Conservation (phyloP, 1,140 invertebrate species). For the Drosophila takahashii region DNA sequence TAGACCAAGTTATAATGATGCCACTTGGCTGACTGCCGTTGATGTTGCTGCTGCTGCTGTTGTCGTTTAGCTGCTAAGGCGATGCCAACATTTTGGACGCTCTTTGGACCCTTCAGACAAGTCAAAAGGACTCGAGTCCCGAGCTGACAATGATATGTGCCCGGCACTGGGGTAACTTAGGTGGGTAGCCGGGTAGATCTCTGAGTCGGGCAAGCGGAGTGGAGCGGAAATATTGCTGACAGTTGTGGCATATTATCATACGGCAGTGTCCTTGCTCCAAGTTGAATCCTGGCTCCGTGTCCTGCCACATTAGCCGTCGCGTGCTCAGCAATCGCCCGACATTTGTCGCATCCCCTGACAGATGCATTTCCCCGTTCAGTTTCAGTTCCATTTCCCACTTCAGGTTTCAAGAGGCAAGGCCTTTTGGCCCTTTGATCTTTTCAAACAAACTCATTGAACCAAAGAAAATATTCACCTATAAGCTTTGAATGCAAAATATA, state of each 20-base stretch:
- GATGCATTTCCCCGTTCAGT: constrained; percentile 18
- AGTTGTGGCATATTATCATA: constrained; percentile 82
- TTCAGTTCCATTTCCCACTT: neutral
- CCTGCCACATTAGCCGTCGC: constrained; percentile 41
- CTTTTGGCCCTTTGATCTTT: constrained; percentile 2
- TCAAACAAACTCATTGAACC: neutral
- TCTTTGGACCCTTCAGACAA: constrained; percentile 61
- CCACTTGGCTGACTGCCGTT: constrained; percentile 49
- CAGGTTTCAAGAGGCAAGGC: neutral
- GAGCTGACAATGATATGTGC: constrained; percentile 79
- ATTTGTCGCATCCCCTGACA: constrained; percentile 46
- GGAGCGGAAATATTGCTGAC: constrained; percentile 76
- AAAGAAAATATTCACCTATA: neutral
- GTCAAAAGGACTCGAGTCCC: constrained; percentile 72
- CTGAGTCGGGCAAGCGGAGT: constrained; percentile 5
- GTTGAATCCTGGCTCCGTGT: constrained; percentile 7
- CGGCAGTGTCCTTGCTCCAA: constrained; percentile 32
- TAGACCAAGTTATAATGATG: constrained; percentile 72
- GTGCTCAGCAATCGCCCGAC: constrained; percentile 45
- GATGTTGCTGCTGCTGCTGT: constrained; percentile 18
- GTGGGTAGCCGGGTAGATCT: neutral
- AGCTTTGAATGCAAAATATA: neutral
- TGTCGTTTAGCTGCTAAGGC: constrained; percentile 61
- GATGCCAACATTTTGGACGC: constrained; percentile 73
- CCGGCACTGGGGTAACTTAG: constrained; percentile 2